Evolutionary conservation across 2,797 vertebrate species (phyloP).

Genomic region (Sebastes steindachneri): DNA sequence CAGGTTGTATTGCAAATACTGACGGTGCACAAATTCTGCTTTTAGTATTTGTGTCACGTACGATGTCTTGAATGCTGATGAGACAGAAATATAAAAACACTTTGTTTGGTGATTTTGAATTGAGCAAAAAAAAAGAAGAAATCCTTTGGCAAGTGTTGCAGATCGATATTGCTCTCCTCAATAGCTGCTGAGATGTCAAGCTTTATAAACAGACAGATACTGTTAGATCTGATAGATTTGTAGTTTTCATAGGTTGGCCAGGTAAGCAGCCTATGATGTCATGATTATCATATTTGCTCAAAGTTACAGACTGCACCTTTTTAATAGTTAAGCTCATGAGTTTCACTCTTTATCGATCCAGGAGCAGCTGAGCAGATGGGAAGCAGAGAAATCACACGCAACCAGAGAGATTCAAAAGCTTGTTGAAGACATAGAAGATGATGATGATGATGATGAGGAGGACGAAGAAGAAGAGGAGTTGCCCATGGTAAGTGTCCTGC

Average conservation of each 20-base stretch:
- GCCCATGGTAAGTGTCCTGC: constrained; percentile 61
- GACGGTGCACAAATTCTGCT: not conserved
- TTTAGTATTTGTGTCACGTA: not conserved
- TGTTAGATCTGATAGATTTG: not conserved
- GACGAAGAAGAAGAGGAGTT: constrained; percentile 43
- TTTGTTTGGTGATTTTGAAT: not conserved
- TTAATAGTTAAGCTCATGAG: not conserved
- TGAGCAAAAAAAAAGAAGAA: not conserved
- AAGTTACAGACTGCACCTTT: not conserved
- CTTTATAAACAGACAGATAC: not conserved
- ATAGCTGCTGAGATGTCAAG: not conserved
- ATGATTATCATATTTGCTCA: not conserved
- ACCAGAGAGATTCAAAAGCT: constrained; percentile 12
- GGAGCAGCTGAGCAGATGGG: constrained; percentile 43
- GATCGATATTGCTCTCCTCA: not conserved
- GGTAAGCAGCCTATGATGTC: not conserved
- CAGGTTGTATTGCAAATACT: not conserved
- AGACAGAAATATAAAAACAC: not conserved
- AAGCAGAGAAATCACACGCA: constrained; percentile 4
- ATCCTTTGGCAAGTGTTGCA: not conserved
- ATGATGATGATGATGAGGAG: not conserved
- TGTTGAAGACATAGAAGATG: constrained; percentile 10
- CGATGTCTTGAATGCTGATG: not conserved
- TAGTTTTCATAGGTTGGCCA: not conserved
- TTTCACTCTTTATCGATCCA: constrained; percentile 2